phyloP scores from a whole-genome alignment of 2,888 invertebrate species.

The Lepidochitona cinerea region DNA sequence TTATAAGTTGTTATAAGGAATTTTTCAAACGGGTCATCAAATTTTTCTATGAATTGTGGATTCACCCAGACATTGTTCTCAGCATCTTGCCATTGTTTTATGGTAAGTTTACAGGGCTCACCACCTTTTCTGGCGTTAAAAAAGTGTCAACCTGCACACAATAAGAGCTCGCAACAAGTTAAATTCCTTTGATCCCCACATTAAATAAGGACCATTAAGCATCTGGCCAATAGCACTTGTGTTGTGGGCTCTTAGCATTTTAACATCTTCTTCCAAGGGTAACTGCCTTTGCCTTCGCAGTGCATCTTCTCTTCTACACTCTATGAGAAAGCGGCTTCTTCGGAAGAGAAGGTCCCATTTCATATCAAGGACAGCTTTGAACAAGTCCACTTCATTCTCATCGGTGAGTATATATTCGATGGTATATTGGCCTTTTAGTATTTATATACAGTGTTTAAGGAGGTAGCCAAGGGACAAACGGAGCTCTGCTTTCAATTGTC shows the following conservation, averaged over 20 bases:
- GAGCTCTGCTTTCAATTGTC: neutral
- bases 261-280: neutral
- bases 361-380: neutral
- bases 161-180: neutral
- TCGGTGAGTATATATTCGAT: neutral
- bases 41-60: neutral
- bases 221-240: neutral
- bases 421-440: neutral
- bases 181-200: neutral
- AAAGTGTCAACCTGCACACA: neutral
- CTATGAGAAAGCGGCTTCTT: neutral
- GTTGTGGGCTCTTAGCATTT: neutral
- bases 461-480: neutral
- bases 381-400: neutral
- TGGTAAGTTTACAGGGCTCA: neutral
- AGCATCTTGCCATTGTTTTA: neutral
- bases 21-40: neutral
- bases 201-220: neutral
- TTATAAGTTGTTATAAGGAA: neutral
- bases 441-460: neutral
- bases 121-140: neutral
- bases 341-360: neutral
- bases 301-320: neutral
- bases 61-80: neutral
- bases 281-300: neutral